These are phyloP conservation scores for Gymnoscopelus braueri DNA, from an alignment of 2,797 vertebrate species.

Conservation along the genomic window DNA sequence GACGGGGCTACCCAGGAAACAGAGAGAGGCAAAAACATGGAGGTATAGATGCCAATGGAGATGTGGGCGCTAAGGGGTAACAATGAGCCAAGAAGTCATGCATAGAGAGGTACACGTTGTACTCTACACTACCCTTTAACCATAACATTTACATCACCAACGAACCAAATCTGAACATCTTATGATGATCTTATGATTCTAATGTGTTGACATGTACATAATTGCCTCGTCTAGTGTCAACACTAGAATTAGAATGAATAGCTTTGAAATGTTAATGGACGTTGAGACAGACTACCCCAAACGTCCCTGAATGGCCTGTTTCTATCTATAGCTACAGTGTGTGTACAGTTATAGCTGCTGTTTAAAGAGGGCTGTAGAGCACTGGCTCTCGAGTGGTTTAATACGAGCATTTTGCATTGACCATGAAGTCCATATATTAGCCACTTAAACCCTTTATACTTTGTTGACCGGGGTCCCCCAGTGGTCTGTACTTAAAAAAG, in stretches of 20 bases:
- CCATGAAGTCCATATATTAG: no score
- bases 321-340: conserved; percentile 18
- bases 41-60: conserved; percentile 37
- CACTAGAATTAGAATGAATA: conserved; percentile 38
- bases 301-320: conserved; percentile 20
- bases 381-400: no score
- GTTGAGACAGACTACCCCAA: conserved; percentile 2
- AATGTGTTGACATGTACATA: conserved; percentile 23
- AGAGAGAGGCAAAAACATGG: conserved; percentile 24
- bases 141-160: not conserved
- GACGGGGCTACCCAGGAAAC: conserved; percentile 37
- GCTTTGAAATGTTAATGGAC: conserved; percentile 37
- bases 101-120: conserved; percentile 11
- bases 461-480: no score
- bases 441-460: no score
- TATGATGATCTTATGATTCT: no score
- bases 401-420: no score
- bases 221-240: conserved; percentile 32
- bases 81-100: conserved; percentile 14
- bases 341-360: not conserved
- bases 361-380: conserved; percentile 19
- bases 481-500: no score
- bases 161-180: conserved; percentile 23
- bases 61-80: conserved; percentile 13
- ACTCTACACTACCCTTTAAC: no score